phyloP scores from a whole-genome alignment of 2,113 vertebrate species.

The Centropristis striata region DNA sequence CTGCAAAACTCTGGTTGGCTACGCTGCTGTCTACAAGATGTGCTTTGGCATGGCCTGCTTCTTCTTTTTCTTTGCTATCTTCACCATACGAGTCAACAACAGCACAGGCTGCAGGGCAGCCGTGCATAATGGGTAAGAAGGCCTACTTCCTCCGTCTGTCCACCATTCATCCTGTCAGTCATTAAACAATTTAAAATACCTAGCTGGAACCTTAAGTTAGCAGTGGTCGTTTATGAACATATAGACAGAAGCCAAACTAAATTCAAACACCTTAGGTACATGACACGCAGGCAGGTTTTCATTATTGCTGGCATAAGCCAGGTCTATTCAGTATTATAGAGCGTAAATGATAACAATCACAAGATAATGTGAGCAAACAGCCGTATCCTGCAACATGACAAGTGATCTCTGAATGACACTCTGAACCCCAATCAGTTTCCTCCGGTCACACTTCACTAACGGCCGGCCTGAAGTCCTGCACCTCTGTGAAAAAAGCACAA shows the following conservation, averaged over 20 bases:
- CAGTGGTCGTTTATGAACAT: background rate
- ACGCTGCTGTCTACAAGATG: constrained; percentile 95
- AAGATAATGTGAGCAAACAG: background rate
- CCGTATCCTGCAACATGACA: background rate
- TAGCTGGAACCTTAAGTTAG: background rate
- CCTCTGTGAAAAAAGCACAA: too few species aligned
- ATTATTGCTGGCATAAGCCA: background rate
- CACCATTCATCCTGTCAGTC: background rate
- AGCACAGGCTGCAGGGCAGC: constrained; percentile 93
- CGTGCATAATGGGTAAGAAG: constrained; percentile 95
- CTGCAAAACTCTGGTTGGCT: constrained; percentile 94
- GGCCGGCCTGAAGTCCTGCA: too few species aligned
- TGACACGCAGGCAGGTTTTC: background rate
- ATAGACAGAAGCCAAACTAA: background rate
- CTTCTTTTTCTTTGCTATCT: constrained; percentile 91
- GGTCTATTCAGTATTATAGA: background rate
- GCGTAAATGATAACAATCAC: background rate
- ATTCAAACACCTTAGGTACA: background rate
- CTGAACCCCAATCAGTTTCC: too few species aligned
- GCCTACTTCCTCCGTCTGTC: background rate
- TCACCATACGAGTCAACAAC: constrained; percentile 91
- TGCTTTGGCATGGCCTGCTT: constrained; percentile 99
- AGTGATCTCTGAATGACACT: background rate
- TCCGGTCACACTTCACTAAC: too few species aligned
- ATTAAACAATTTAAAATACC: background rate